phyloP scores from a whole-genome alignment of 1,140 invertebrate species.

The Drosophila tristis region DNA sequence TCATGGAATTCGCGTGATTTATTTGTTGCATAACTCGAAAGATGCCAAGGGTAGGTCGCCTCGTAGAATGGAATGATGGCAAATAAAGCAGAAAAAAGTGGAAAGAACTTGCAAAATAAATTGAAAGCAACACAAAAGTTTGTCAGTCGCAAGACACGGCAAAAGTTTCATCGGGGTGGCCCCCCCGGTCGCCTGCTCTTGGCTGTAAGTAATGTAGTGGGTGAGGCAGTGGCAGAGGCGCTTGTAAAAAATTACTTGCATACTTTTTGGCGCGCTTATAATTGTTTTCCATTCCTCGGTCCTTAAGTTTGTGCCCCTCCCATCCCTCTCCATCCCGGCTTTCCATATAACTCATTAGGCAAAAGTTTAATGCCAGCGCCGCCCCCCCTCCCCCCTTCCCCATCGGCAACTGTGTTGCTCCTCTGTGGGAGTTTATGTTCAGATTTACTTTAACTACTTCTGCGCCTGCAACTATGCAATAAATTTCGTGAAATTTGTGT shows the following conservation, averaged over 20 bases:
- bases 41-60: conserved; percentile 4
- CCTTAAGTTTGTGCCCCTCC: not conserved
- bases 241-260: conserved; percentile 64
- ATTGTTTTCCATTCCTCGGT: conserved; percentile 67
- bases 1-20: conserved; percentile 69
- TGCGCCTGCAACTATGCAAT: conserved; percentile 79
- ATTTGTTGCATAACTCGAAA: conserved; percentile 73
- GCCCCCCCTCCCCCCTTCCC: conserved; percentile 2
- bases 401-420: not conserved
- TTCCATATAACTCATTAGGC: conserved; percentile 74
- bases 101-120: conserved; percentile 67
- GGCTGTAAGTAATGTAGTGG: conserved; percentile 56
- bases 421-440: conserved; percentile 50
- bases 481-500: conserved; percentile 70
- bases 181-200: no score
- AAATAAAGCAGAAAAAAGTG: no score
- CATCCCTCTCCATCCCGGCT: not conserved
- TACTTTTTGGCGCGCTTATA: conserved; percentile 78
- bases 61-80: no score
- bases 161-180: conserved; percentile 44
- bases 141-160: conserved; percentile 52
- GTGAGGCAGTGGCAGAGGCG: conserved; percentile 5
- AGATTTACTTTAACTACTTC: conserved; percentile 77
- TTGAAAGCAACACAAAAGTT: conserved; percentile 76
- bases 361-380: conserved; percentile 57